Evolutionary conservation across 2,113 vertebrate species (phyloP), one percentile per base, ranked within the genome.

Genomic region (Oncorhynchus mykiss): DNA sequence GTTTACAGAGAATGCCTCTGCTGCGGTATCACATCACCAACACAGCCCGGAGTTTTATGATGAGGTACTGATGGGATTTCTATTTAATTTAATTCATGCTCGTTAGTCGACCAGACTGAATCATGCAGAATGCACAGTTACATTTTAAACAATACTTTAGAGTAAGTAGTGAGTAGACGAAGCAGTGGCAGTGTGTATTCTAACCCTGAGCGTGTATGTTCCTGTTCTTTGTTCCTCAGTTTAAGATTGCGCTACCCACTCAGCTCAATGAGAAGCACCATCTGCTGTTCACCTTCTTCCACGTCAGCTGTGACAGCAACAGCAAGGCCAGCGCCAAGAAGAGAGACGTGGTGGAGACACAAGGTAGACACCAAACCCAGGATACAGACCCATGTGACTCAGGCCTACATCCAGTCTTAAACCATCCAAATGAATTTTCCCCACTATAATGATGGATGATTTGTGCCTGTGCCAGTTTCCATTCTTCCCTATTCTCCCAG

Each of bases 41-140:
- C 97, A 99, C 89, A 99, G 97, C 90, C 98, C 98, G 7, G 97
- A 99, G 86, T 98, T 99, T 89, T 99, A 98, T 76, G 95, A 99
- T 77, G 98, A 99, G 95, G 98, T 99, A 84, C 31, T 13, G 0
- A 16, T 12, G 24, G 27, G 2, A 18, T 11, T 65, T 24, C 13
- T 16, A 57, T 20, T 57, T 1, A 6, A 45, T 11, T 45, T 45
- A 1, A 20, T 20, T 57, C 16, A 64, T 5, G 22, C 20, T 22
- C 62, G 1, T 2, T 2, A 12, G 9, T n/a, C n/a, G 3, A 24
- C 60, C 60, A 25, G 54, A 20, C 54, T 57, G 54, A 57, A 14
- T 18, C 3, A 57, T 57, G 39, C 18, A 57, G 54, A 20, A 57
- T 20, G 20, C 54, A 20, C 54, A 20, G 54, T 20, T 14, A 6